Percentiles rank a stretch among this genome's conserved stretches.
These are phyloP conservation scores for Atta texana DNA, from an alignment of 1,140 invertebrate genomes.

Conservation along the genomic window DNA sequence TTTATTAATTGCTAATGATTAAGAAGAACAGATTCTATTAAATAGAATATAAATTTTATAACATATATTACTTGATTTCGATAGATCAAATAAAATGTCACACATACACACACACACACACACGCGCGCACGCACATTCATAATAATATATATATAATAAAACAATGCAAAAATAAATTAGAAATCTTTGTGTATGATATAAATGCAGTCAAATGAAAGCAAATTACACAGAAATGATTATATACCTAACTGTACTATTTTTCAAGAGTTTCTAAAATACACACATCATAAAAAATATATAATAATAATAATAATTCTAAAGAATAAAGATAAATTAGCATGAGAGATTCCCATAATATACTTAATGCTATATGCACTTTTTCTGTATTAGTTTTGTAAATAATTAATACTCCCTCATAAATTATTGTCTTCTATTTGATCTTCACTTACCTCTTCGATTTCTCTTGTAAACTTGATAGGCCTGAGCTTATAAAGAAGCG, in stretches of 20 bases:
- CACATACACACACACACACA: too few relatives aligned
- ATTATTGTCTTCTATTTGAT: constrained; percentile 33
- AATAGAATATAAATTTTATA: constrained; percentile 14
- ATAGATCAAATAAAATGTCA: constrained; percentile 31
- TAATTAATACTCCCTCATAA: constrained; percentile 34
- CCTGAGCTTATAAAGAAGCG: constrained; percentile 93
- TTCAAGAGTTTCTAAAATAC: constrained; percentile 23
- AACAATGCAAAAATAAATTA: constrained; percentile 56
- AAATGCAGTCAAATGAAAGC: constrained; percentile 64
- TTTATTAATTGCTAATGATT: constrained; percentile 19
- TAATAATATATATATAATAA: constrained; percentile 5
- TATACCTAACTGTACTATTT: constrained; percentile 35
- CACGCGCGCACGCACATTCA: neutral
- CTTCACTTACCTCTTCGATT: constrained; percentile 91
- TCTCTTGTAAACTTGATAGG: constrained; percentile 94
- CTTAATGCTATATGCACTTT: neutral
- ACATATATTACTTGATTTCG: constrained; percentile 26
- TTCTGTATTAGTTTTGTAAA: neutral
- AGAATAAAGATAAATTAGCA: constrained; percentile 6
- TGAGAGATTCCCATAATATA: neutral
- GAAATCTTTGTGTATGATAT: constrained; percentile 49
- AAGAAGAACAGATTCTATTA: constrained; percentile 5
- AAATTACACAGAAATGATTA: constrained; percentile 44
- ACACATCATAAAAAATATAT: constrained; percentile 25
- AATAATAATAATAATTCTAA: constrained; percentile 17